Evolutionary conservation across 2,888 invertebrate species (phyloP), one percentile per base, ranked within the genome.

Genomic region (Hetaerina titia): DNA sequence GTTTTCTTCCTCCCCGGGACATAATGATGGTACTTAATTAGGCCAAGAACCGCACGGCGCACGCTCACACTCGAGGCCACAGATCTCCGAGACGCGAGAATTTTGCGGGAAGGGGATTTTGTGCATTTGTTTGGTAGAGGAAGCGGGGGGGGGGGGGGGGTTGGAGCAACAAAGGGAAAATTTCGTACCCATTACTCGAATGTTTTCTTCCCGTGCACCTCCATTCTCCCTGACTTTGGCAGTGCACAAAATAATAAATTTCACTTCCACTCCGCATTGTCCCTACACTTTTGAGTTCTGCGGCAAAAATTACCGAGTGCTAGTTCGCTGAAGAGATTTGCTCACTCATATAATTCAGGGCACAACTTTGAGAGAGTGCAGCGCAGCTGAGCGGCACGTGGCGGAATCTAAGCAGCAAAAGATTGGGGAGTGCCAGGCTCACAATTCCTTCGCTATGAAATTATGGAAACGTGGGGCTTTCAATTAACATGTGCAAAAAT

Each of bases 1-100:
- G 56, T 64, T 22, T 69, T 64, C 56, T 13, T 22, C n/a, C 92
- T n/a, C 69, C 56, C 69, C 69, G 22, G 69, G 74, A 69, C 69
- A 19, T 69, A 69, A 69, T 19, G 19, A 69, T 69, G 22, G 19
- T 2, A 22, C 69, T 22, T 81, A 81, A 81, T 81, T 25, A 81
- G 81, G 81, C 22, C 69, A 5, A 69, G 90, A 45, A 60, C 8
- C 19, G 90, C 90, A 69, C 92, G 56, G 13, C 90, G 45, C 22
- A 31, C 81, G 81, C 13, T 25, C 56, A 69, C 69, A 25, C 69
- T 74, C 92, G 69, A 92, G 92, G 74, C 69, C 92, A 69, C 22
- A n/a, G 15, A 81, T 31, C 22, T n/a, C 8, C 19, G 11, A 81
- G 81, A 31, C 13, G 31, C 31, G 81, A 81, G 22, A 81, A 25